These are phyloP conservation scores for Sesamia inferens DNA, from an alignment of 2,888 invertebrate genomes.

Conservation along the genomic window DNA sequence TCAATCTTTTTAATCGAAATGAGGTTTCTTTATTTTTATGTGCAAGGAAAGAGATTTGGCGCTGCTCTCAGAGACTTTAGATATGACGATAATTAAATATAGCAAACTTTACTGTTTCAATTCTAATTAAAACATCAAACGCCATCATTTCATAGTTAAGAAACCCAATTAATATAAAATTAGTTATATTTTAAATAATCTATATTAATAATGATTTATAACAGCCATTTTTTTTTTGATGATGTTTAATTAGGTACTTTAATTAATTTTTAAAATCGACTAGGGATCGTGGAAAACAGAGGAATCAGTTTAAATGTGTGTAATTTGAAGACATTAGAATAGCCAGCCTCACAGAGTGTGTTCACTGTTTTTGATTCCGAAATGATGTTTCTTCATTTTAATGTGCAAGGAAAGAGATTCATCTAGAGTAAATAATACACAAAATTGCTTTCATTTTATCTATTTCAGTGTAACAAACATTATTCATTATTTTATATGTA, in stretches of 20 bases:
- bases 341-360: not conserved
- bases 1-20: no score
- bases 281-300: not conserved
- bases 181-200: no score
- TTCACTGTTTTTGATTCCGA: not conserved
- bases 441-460: slow-evolving; percentile 76
- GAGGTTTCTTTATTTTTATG: no score
- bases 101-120: not conserved
- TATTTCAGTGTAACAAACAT: slow-evolving; percentile 90
- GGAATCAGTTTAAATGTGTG: not conserved
- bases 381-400: not conserved
- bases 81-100: no score
- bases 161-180: no score
- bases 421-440: slow-evolving; percentile 63
- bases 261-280: not conserved
- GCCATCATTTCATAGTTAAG: slow-evolving; percentile 15
- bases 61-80: no score
- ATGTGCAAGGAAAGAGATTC: not conserved
- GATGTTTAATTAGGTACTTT: not conserved
- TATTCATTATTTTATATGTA: slow-evolving; percentile 76
- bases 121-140: slow-evolving; percentile 39
- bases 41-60: not conserved
- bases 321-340: not conserved
- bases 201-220: not conserved
- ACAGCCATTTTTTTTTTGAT: slow-evolving; percentile 1